phyloP scores from a whole-genome alignment of 2,888 invertebrate genomes.

The Scrobipalpa costella region DNA sequence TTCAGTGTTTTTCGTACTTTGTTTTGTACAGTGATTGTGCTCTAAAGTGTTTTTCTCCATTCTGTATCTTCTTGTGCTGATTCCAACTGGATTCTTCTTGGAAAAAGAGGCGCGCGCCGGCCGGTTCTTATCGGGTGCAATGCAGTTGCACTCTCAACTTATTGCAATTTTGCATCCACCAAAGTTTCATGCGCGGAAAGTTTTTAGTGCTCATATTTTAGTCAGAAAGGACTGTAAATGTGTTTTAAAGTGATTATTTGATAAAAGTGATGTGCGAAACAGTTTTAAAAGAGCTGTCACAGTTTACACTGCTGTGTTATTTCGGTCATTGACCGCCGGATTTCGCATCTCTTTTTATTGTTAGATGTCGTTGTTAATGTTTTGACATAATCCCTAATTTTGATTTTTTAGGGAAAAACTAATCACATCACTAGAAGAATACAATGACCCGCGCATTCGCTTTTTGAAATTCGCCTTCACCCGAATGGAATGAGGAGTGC shows the following conservation, averaged over 20 bases:
- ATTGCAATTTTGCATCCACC: constrained; percentile 79
- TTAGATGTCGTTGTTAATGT: constrained; percentile 57
- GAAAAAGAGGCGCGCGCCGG: constrained; percentile 77
- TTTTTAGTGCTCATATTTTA: constrained; percentile 66
- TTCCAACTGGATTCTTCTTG: constrained; percentile 76
- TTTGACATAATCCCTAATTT: constrained; percentile 67
- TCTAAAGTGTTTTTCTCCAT: constrained; percentile 63
- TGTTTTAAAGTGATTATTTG: constrained; percentile 69
- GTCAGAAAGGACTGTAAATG: constrained; percentile 60
- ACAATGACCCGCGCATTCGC: constrained; percentile 73
- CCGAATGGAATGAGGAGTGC: constrained; percentile 80
- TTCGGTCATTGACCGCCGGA: constrained; percentile 81
- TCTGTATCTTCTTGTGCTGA: constrained; percentile 54
- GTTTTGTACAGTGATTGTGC: constrained; percentile 65
- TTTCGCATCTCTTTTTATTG: constrained; percentile 73
- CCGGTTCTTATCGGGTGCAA: constrained; percentile 81
- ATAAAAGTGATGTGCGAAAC: constrained; percentile 69
- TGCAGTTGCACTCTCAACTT: constrained; percentile 81
- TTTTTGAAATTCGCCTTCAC: constrained; percentile 76
- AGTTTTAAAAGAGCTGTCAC: constrained; percentile 68
- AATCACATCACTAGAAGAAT: constrained; percentile 73
- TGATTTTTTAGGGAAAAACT: constrained; percentile 67
- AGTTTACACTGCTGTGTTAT: constrained; percentile 75
- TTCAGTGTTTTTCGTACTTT: constrained; percentile 67
- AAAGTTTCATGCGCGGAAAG: constrained; percentile 78